These are phyloP conservation scores for Macrophya alboannulata DNA, from an alignment of 2,888 invertebrate genomes.

Conservation along the genomic window DNA sequence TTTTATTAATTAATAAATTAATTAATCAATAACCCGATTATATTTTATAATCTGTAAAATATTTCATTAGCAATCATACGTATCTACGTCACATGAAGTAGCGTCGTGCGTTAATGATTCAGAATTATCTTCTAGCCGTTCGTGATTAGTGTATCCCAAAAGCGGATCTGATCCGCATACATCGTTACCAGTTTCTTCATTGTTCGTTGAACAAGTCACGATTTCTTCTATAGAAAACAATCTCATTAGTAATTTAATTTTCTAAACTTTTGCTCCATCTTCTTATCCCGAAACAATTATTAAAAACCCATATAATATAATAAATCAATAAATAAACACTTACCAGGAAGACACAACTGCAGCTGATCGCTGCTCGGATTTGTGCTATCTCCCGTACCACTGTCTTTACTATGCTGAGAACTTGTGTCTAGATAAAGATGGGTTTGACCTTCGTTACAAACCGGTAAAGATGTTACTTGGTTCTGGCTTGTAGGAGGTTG, in stretches of 20 bases:
- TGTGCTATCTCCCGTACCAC: constrained; percentile 91
- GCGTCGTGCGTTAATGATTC: constrained; percentile 24
- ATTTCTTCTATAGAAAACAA: constrained; percentile 68
- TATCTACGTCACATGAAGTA: constrained; percentile 18
- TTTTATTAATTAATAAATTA: neutral
- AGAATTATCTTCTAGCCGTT: constrained; percentile 68
- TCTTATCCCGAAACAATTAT: constrained; percentile 1
- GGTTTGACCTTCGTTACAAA: constrained; percentile 71
- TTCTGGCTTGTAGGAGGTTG: constrained; percentile 74
- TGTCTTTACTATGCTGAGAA: constrained; percentile 91
- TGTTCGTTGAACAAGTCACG: constrained; percentile 69
- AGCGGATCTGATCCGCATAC: constrained; percentile 72
- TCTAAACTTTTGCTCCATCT: no score
- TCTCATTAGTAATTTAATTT: neutral
- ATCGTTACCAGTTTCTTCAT: constrained; percentile 68
- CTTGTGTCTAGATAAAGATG: constrained; percentile 85
- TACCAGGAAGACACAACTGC: constrained; percentile 76
- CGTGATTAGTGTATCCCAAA: constrained; percentile 77
- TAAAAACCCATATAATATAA: neutral
- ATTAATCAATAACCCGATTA: neutral
- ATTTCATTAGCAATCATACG: constrained; percentile 35
- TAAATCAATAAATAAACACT: constrained; percentile 42
- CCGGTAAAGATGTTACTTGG: constrained; percentile 55
- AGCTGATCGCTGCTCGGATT: constrained; percentile 87
- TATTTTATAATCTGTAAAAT: neutral